Base-by-base conservation (phyloP, 2,888 invertebrate species). In the Melieria picta region DNA sequence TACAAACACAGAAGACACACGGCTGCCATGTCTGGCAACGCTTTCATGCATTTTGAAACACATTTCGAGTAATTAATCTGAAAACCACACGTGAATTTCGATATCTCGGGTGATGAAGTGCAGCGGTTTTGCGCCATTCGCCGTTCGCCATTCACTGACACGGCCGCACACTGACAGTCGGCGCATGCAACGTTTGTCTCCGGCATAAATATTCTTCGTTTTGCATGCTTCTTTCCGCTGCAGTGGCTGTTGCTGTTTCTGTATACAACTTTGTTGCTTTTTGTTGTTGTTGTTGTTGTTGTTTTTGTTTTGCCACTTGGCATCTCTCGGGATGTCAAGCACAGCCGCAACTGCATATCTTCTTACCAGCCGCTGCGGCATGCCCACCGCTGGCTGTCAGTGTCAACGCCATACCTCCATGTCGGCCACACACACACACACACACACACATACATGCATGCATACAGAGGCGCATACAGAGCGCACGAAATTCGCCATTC, bases 71-170 rank as follows among this genome's bases (percentile, higher is more conserved):
- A 79, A 78, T 78, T 79, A 79, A 79, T 79, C 78, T 77, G 75
- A 75, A 77, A 79, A 77, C 78, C 79, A 78, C 75, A 75, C 79
- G 78, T 78, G 79, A 78, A 79, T 77, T 79, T 77, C 76, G 79
- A 79, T 79, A 79, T 77, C 78, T 75, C 71, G 76, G 68, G 73
- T 68, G 74, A 75, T 76, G 72, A 67, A 67, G 67, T 67, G 67
- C 67, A 67, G 30, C 30, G 30, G 30, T 30, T 30, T 30, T 30
- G 30, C 30, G 30, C 30, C 30, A 30, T 30, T 30, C 30, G 30
- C 30, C 30, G 30, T 30, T 30, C 3, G 30, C 30, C 30, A 30
- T 30, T 30, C 30, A 30, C 30, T 30, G 30, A 30, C 30, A 30
- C 30, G 1, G 30, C 30, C 30, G 30, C 30, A 30, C 30, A 30